Percentiles rank a stretch among this genome's conserved stretches.
Conservation (phyloP, 1,140 invertebrate species). For the Maniola jurtina region DNA sequence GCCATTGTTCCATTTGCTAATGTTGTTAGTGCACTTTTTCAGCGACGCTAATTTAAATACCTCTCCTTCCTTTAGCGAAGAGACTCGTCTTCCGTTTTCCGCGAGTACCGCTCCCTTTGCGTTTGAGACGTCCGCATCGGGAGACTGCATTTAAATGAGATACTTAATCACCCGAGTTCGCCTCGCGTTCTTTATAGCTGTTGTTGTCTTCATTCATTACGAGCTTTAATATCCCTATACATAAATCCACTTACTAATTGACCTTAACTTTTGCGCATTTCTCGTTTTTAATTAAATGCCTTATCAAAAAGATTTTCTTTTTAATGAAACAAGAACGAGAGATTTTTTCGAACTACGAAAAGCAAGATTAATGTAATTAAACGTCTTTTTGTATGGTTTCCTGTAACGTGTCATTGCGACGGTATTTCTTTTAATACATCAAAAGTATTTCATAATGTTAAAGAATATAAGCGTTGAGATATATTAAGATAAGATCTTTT, state of each 20-base stretch:
- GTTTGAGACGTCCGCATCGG: slow-evolving; percentile 70
- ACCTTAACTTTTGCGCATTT: slow-evolving; percentile 28
- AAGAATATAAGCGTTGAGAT: slow-evolving; percentile 12
- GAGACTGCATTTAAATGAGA: slow-evolving; percentile 79
- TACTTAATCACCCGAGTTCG: slow-evolving; percentile 76
- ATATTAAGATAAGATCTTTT: slow-evolving; percentile 23
- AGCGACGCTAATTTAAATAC: slow-evolving; percentile 77
- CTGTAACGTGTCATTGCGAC: not conserved
- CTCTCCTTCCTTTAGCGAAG: slow-evolving; percentile 72
- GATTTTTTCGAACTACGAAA: not conserved
- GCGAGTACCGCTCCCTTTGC: slow-evolving; percentile 68
- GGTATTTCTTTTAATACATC: not conserved
- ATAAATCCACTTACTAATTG: slow-evolving; percentile 41
- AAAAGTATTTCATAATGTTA: slow-evolving; percentile 1
- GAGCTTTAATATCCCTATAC: slow-evolving; percentile 55
- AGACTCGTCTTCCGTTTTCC: slow-evolving; percentile 76
- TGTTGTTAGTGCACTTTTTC: slow-evolving; percentile 79
- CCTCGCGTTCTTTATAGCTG: slow-evolving; percentile 69
- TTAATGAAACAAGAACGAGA: slow-evolving; percentile 10
- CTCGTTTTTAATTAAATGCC: slow-evolving; percentile 26
- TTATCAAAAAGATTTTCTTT: slow-evolving; percentile 21
- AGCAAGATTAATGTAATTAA: not conserved
- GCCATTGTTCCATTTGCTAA: slow-evolving; percentile 75
- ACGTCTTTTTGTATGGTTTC: not conserved
- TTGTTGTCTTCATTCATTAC: slow-evolving; percentile 72